Evolutionary conservation across 2,888 invertebrate species (phyloP), one percentile per base, ranked within the genome.

Genomic region (Pardosa pseudoannulata): DNA sequence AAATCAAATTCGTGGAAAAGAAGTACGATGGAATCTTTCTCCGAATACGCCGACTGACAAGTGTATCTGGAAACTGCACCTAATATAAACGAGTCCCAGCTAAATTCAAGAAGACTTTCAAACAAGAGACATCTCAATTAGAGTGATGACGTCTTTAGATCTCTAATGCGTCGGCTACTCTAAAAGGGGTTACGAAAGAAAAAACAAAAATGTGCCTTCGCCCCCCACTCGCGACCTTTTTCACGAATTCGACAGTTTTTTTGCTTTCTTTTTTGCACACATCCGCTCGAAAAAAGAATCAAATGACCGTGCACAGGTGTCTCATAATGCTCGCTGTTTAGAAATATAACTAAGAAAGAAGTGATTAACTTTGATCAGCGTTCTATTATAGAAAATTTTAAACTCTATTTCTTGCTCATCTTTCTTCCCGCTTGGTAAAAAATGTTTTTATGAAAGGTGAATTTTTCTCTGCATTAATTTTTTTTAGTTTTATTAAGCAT

Each of bases 111-210:
- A 46, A 16, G 13, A 16, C 46, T 46, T 16, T 16, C 16, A 46
- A 46, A 46, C 46, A 46, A 16, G n/a, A 46, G 46, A 7, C 16
- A 13, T 46, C 46, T 46, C 46, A 46, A 46, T 46, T 46, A 46
- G 46, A 16, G 46, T 46, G 46, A 46, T 46, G 46, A 46, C 46
- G 46, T 46, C 46, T 46, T 46, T 46, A 46, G 46, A 46, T 46
- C 13, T 16, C 46, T 6, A 16, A 7, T 46, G 46, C 46, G 46
- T 46, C 46, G 46, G 46, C 46, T 46, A 6, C 5, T 46, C 46
- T 46, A 2, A 46, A 46, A 46, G 46, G 46, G 11, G 16, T 16
- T 7, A 36, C 13, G 46, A 16, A 46, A 46, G n/a, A 46, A 46
- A 46, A 46, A 46, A 13, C 9, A 46, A 46, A n/a, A n/a, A n/a